Conservation (phyloP, 1,140 invertebrate species). For the Catajapyx aquilonaris region DNA sequence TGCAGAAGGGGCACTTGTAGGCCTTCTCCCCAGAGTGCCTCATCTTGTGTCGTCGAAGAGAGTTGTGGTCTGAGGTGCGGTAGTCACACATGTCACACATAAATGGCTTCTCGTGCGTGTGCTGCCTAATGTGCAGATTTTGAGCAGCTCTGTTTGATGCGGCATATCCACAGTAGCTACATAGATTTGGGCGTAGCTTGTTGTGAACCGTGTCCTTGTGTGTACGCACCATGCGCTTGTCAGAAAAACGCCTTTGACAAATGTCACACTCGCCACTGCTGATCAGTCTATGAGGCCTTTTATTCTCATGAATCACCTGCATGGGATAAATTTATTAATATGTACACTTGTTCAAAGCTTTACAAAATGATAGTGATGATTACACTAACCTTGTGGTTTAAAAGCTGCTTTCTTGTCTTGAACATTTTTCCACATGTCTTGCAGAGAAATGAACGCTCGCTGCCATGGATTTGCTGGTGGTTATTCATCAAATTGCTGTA, state of each 20-base stretch:
- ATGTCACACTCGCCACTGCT: slow-evolving; percentile 26
- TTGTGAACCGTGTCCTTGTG: slow-evolving; percentile 42
- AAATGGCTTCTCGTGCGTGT: slow-evolving; percentile 55
- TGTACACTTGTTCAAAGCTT: slow-evolving; percentile 8
- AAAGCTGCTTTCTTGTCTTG: slow-evolving; percentile 49
- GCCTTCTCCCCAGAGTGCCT: slow-evolving; percentile 47
- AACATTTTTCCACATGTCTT: slow-evolving; percentile 48
- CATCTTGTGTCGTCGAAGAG: slow-evolving; percentile 45
- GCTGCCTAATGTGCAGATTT: slow-evolving; percentile 39
- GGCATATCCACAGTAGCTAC: slow-evolving; percentile 44
- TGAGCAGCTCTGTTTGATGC: slow-evolving; percentile 35
- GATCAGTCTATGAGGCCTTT: slow-evolving; percentile 13
- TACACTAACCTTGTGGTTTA: slow-evolving; percentile 26
- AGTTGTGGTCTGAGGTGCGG: slow-evolving; percentile 46
- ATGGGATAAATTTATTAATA: slow-evolving; percentile 3
- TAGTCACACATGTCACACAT: slow-evolving; percentile 45
- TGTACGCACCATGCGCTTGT: slow-evolving; percentile 30
- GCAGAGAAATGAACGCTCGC: slow-evolving; percentile 35
- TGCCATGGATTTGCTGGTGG: slow-evolving; percentile 43
- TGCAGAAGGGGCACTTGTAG: slow-evolving; percentile 44
- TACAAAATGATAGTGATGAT: slow-evolving; percentile 13
- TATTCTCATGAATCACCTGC: slow-evolving; percentile 18
- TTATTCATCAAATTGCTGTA: slow-evolving; percentile 36
- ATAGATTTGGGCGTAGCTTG: slow-evolving; percentile 44
- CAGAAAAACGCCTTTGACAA: slow-evolving; percentile 35